Percentiles rank a stretch among this genome's conserved stretches.
Conservation (phyloP, 1,140 invertebrate species). For the Cyrtorhinus lividipennis region DNA sequence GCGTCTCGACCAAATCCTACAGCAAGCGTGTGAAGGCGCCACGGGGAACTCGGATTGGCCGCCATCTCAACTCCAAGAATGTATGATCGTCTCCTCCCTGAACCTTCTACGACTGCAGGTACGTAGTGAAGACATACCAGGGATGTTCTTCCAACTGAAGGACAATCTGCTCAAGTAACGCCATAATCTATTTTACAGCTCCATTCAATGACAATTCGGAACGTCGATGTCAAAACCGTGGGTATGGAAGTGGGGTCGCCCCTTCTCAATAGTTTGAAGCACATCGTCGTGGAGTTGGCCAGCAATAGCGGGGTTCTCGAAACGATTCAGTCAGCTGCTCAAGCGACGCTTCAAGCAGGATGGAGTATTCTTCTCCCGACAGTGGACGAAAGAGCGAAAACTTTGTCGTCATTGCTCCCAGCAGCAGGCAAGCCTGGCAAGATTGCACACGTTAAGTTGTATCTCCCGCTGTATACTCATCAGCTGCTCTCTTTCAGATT, state of each 20-base stretch:
- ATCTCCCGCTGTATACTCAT: too few species aligned
- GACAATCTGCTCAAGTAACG: too few species aligned
- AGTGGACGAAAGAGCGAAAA: slow-evolving; percentile 75
- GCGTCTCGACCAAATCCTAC: slow-evolving; percentile 52
- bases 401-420: slow-evolving; percentile 66
- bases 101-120: slow-evolving; percentile 78
- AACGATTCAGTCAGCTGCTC: slow-evolving; percentile 67
- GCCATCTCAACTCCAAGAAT: slow-evolving; percentile 76
- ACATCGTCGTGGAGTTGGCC: slow-evolving; percentile 54
- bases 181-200: too few species aligned
- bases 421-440: slow-evolving; percentile 35
- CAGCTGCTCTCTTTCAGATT: too few species aligned
- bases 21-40: slow-evolving; percentile 46
- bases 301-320: slow-evolving; percentile 53
- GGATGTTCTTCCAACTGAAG: too few species aligned
- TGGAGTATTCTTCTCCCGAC: slow-evolving; percentile 85
- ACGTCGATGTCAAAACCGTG: slow-evolving; percentile 44
- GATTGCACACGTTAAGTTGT: too few species aligned
- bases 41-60: slow-evolving; percentile 40
- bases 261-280: slow-evolving; percentile 54
- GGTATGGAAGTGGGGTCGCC: slow-evolving; percentile 47
- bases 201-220: slow-evolving; percentile 56
- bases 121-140: too few species aligned
- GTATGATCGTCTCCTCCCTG: slow-evolving; percentile 70
- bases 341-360: slow-evolving; percentile 68